phyloP scores from a whole-genome alignment of 2,888 invertebrate species.

The Eupithecia centaureata region DNA sequence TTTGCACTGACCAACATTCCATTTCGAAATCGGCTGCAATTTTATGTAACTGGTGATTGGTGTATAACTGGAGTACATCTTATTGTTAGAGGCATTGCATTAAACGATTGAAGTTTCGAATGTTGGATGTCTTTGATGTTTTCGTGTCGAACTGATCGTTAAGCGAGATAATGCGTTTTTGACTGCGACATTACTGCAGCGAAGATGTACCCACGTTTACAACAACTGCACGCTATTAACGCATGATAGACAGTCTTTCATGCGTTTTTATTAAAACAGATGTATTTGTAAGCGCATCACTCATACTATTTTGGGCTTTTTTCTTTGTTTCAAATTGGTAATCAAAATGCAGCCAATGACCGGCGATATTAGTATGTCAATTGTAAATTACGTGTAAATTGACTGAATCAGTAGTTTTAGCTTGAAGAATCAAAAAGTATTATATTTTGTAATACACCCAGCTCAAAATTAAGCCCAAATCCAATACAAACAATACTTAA shows the following conservation, averaged over 20 bases:
- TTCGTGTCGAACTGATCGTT: not conserved
- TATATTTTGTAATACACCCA: too few relatives aligned
- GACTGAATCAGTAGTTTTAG: not conserved
- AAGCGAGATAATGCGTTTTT: not conserved
- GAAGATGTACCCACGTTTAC: not conserved
- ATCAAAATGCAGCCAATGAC: too few relatives aligned
- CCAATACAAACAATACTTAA: too few relatives aligned
- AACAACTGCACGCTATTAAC: not conserved
- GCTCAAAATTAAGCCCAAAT: too few relatives aligned
- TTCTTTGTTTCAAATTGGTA: too few relatives aligned
- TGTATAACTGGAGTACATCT: conserved; percentile 24
- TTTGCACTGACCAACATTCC: conserved; percentile 49
- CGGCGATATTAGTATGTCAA: too few relatives aligned
- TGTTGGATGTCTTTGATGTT: conserved; percentile 12
- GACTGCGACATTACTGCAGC: not conserved
- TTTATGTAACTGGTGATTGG: conserved; percentile 39
- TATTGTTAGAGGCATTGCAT: conserved; percentile 9
- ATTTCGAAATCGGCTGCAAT: conserved; percentile 47
- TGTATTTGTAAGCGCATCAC: too few relatives aligned
- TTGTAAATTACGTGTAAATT: too few relatives aligned
- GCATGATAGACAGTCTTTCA: not conserved
- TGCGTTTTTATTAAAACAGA: not conserved
- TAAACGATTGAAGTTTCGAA: not conserved
- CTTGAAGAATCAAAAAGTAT: not conserved
- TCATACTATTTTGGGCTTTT: too few relatives aligned